Conservation (phyloP, 2,113 vertebrate genomes). For the Perca fluviatilis region DNA sequence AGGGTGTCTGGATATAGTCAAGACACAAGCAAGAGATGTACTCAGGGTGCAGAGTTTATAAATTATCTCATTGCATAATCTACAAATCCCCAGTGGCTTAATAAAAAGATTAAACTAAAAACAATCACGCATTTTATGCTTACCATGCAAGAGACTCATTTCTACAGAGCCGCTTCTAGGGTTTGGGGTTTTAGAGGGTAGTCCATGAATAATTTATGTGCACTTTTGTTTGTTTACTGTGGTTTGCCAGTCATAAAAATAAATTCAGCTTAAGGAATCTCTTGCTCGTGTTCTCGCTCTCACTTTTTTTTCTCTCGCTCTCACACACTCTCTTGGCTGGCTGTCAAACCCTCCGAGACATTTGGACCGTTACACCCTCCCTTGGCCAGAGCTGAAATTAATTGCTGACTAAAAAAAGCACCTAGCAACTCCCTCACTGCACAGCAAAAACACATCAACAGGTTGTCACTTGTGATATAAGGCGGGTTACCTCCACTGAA, state of each 20-base stretch:
- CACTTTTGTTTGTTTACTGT: constrained; percentile 86
- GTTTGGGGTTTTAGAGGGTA: constrained; percentile 68
- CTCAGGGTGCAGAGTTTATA: constrained; percentile 20
- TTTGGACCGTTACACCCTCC: constrained; percentile 73
- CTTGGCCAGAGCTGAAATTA: constrained; percentile 74
- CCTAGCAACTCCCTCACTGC: constrained; percentile 70
- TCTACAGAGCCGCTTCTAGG: constrained; percentile 45
- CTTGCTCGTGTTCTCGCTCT: constrained; percentile 38
- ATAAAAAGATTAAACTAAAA: constrained; percentile 30
- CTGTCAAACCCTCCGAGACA: constrained; percentile 72
- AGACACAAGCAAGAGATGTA: neutral
- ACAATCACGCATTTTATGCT: constrained; percentile 10
- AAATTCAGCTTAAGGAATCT: constrained; percentile 76
- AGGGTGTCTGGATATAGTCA: constrained; percentile 35
- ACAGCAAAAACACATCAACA: constrained; percentile 77
- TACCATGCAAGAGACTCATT: constrained; percentile 38
- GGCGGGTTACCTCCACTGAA: constrained; percentile 47
- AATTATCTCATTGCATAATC: constrained; percentile 25
- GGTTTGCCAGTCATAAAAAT: constrained; percentile 85
- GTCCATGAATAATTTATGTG: constrained; percentile 79
- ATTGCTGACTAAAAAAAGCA: constrained; percentile 73
- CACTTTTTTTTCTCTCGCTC: constrained; percentile 25
- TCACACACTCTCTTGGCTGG: constrained; percentile 61
- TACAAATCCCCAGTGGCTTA: constrained; percentile 29
- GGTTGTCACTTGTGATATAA: constrained; percentile 79